A percentile compares a stretch with the other conserved stretches of the same genome.
Conservation (phyloP, 2,888 invertebrate species). For the Asteroscopus sphinx region DNA sequence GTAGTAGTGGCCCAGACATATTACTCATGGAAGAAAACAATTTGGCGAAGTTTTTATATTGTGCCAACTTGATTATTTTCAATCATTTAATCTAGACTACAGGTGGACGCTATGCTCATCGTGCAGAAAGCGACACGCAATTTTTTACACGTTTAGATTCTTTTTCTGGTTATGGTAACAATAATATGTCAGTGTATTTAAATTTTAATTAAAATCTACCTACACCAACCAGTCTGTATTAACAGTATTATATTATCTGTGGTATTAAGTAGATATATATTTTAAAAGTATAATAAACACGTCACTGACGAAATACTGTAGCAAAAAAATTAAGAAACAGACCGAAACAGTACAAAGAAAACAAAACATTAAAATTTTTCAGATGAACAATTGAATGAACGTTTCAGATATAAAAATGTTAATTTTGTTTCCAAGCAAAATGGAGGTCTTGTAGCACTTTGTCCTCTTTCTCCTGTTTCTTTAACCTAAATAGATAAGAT, state of each 20-base stretch:
- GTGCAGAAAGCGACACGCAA: too few relatives aligned
- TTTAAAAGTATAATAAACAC: neutral
- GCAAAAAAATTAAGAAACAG: neutral
- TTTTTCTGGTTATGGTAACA: too few relatives aligned
- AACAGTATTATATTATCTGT: neutral
- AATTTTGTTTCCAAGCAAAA: slow-evolving; percentile 29
- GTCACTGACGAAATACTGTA: neutral
- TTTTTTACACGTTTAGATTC: too few relatives aligned
- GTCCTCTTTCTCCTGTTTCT: slow-evolving; percentile 5
- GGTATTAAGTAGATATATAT: too few relatives aligned
- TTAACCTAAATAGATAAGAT: too few relatives aligned
- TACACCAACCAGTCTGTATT: neutral
- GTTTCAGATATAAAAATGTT: slow-evolving; percentile 36
- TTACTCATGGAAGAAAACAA: too few relatives aligned
- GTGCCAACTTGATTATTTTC: too few relatives aligned
- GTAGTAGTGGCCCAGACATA: too few relatives aligned
- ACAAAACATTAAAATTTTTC: slow-evolving; percentile 24
- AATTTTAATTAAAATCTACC: neutral
- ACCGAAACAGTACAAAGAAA: slow-evolving; percentile 12
- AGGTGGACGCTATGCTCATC: too few relatives aligned
- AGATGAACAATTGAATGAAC: slow-evolving; percentile 22
- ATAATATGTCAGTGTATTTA: too few relatives aligned
- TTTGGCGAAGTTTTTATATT: too few relatives aligned
- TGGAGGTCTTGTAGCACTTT: neutral
- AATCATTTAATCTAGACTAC: too few relatives aligned